Percentiles rank a stretch among this genome's conserved stretches.
Evolutionary conservation across 2,113 vertebrate species (phyloP).

Genomic region (Rhinopomastus cyanomelas): DNA sequence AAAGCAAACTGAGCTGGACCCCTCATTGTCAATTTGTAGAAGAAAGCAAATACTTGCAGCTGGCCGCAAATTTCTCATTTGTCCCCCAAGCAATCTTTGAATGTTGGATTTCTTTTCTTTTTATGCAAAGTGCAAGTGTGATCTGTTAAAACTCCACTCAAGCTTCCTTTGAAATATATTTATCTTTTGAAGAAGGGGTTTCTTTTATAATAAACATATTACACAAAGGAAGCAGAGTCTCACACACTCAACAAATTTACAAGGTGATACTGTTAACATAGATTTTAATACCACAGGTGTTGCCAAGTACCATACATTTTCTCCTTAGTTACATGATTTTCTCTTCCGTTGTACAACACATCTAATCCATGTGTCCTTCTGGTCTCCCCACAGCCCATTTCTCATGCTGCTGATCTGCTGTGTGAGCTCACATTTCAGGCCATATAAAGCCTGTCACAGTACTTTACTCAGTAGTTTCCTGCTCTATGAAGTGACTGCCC

Average conservation of each 20-base stretch:
- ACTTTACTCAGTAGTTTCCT: background rate
- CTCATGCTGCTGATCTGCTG: background rate
- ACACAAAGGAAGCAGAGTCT: background rate
- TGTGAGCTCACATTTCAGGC: background rate
- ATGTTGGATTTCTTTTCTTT: background rate
- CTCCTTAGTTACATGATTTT: background rate
- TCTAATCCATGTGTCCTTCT: background rate
- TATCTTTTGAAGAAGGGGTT: background rate
- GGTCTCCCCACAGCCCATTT: background rate
- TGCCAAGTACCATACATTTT: background rate
- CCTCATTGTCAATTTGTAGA: background rate
- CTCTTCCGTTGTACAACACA: background rate
- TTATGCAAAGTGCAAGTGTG: background rate
- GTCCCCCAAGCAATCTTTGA: background rate
- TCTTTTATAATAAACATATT: conserved; percentile 11
- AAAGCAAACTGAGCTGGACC: background rate
- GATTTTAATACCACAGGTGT: conserved; percentile 20
- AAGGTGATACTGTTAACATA: conserved; percentile 3
- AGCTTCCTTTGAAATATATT: background rate
- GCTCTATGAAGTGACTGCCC: background rate
- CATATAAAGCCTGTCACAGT: background rate
- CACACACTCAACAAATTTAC: conserved; percentile 27
- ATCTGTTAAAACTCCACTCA: background rate
- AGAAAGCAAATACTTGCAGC: conserved; percentile 6
- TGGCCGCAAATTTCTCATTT: background rate